Percentiles rank a stretch among this genome's conserved stretches.
phyloP scores from a whole-genome alignment of 2,113 vertebrate species.

The Gadus macrocephalus region DNA sequence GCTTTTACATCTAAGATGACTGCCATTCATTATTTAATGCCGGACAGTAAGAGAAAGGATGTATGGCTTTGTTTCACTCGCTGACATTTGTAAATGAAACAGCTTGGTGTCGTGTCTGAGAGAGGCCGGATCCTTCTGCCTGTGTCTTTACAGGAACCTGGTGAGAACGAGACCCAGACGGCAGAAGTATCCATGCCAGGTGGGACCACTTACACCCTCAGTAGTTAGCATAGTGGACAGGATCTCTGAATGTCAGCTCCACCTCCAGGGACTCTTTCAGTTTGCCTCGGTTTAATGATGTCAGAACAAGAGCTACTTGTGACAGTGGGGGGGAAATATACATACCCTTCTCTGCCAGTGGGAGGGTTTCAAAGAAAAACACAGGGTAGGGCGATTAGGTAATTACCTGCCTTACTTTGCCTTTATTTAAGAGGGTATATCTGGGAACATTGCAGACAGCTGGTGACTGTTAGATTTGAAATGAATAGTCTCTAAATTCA shows the following conservation, averaged over 20 bases:
- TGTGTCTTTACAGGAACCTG: no score
- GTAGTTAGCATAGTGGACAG: conserved; percentile 50
- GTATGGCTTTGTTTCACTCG: conserved; percentile 10
- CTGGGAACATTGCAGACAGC: no score
- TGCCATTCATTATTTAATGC: conserved; percentile 10
- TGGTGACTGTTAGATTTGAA: no score
- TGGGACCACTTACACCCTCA: conserved; percentile 33
- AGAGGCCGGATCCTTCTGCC: conserved; percentile 10
- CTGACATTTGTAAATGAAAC: conserved; percentile 39
- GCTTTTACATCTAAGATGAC: background rate
- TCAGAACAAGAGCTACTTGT: conserved; percentile 41
- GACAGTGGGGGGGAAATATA: conserved; percentile 10
- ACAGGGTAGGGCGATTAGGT: no score
- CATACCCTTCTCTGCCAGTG: no score
- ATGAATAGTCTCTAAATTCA: no score
- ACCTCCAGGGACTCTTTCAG: conserved; percentile 55
- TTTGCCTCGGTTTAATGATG: conserved; percentile 55
- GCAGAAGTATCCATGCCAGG: conserved; percentile 14
- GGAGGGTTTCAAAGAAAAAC: no score
- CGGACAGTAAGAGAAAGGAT: conserved; percentile 3
- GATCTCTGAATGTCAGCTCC: conserved; percentile 62
- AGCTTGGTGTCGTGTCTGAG: conserved; percentile 17
- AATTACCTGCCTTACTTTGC: no score
- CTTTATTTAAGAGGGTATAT: no score
- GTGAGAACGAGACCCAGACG: no score